Evolutionary conservation across 1,140 invertebrate genomes (phyloP).

Genomic region (Proales similis): DNA sequence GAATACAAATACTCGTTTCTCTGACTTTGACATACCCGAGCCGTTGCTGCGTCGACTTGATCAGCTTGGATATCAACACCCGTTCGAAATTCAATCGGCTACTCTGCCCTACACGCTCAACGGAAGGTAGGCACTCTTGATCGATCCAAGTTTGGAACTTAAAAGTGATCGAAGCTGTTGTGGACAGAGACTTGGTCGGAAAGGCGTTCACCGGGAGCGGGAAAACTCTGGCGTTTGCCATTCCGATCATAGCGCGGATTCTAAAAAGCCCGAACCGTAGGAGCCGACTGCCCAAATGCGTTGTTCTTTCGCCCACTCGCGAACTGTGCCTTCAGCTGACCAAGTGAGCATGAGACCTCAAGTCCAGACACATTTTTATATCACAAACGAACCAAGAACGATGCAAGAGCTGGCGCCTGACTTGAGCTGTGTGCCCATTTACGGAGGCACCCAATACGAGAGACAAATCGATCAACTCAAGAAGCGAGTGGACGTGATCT

Average conservation of each 20-base stretch:
- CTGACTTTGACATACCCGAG: slow-evolving; percentile 6
- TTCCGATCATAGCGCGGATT: slow-evolving; percentile 27
- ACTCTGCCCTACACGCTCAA: slow-evolving; percentile 19
- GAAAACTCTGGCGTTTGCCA: slow-evolving; percentile 35
- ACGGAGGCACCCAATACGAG: slow-evolving; percentile 29
- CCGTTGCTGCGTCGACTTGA: slow-evolving; percentile 3
- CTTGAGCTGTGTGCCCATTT: slow-evolving; percentile 20
- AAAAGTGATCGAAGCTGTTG: neutral
- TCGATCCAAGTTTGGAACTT: neutral
- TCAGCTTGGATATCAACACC: neutral
- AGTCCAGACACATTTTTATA: neutral
- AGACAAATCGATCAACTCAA: slow-evolving; percentile 11
- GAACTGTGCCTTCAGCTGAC: slow-evolving; percentile 33
- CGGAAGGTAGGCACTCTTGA: neutral
- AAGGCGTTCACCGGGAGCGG: slow-evolving; percentile 37
- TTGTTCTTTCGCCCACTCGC: slow-evolving; percentile 27
- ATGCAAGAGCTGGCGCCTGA: slow-evolving; percentile 32
- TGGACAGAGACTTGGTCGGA: slow-evolving; percentile 21
- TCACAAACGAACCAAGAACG: slow-evolving; percentile 6
- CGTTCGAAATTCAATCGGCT: slow-evolving; percentile 29
- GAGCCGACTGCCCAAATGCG: slow-evolving; percentile 13
- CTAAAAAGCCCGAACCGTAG: neutral
- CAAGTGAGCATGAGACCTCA: neutral
- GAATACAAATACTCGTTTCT: slow-evolving; percentile 12
- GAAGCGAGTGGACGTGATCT: slow-evolving; percentile 12